A percentile compares a stretch with the other conserved stretches of the same genome.
These are phyloP conservation scores for Ambastaia sidthimunki DNA, from an alignment of 2,797 vertebrate species.

Conservation along the genomic window DNA sequence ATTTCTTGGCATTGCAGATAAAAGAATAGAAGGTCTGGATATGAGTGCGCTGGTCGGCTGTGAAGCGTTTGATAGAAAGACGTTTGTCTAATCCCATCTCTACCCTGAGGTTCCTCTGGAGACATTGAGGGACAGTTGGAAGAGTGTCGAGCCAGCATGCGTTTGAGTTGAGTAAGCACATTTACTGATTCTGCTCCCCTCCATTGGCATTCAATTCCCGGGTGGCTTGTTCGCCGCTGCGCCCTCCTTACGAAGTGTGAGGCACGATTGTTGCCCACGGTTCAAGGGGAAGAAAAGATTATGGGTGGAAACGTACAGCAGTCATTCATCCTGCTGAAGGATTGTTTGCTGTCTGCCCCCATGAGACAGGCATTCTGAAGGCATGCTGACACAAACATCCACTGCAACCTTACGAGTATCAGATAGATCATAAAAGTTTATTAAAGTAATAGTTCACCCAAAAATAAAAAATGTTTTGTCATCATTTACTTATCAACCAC, in stretches of 20 bases:
- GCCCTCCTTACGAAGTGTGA: background rate
- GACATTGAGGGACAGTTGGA: slow-evolving; percentile 74
- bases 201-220: slow-evolving; percentile 5
- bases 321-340: slow-evolving; percentile 52
- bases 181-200: slow-evolving; percentile 69
- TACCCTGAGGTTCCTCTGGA: slow-evolving; percentile 62
- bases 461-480: no score
- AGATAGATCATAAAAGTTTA: background rate
- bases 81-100: slow-evolving; percentile 48
- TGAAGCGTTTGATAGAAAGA: slow-evolving; percentile 42
- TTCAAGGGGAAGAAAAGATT: slow-evolving; percentile 39
- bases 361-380: background rate
- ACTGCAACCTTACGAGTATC: background rate
- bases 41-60: background rate
- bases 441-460: background rate
- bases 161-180: slow-evolving; percentile 75
- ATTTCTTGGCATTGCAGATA: slow-evolving; percentile 25
- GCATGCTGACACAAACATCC: slow-evolving; percentile 19
- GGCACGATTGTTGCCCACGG: slow-evolving; percentile 17
- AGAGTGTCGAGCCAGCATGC: slow-evolving; percentile 78
- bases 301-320: slow-evolving; percentile 25
- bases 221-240: slow-evolving; percentile 1
- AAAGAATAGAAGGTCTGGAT: background rate
- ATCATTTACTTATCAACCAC: no score
- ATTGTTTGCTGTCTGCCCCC: slow-evolving; percentile 9